phyloP scores from a whole-genome alignment of 2,888 invertebrate species.

The Lochmaea crataegi region DNA sequence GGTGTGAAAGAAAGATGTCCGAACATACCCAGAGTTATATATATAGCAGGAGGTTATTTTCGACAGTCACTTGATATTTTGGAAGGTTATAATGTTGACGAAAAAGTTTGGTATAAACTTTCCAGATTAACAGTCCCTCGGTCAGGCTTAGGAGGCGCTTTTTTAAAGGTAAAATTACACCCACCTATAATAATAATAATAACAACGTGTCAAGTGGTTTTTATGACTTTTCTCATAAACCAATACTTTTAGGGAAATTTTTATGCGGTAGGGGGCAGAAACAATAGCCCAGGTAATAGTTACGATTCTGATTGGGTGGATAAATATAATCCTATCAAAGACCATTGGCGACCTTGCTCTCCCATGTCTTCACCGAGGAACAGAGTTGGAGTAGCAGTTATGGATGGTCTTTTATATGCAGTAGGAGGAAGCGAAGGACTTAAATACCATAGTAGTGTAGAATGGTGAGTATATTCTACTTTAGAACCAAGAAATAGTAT shows the following conservation, averaged over 20 bases:
- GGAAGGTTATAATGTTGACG: conserved; percentile 90
- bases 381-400: conserved; percentile 92
- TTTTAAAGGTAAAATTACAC: conserved; percentile 73
- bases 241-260: conserved; percentile 76
- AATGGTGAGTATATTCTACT: conserved; percentile 73
- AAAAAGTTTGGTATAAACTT: conserved; percentile 84
- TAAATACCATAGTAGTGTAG: conserved; percentile 88
- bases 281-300: conserved; percentile 89
- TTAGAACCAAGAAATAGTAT: too few species aligned
- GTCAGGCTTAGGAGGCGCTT: conserved; percentile 88
- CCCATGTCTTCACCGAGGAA: conserved; percentile 91
- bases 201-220: too few species aligned
- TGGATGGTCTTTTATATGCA: conserved; percentile 91
- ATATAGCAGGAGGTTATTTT: conserved; percentile 91
- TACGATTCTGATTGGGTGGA: conserved; percentile 92
- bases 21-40: conserved; percentile 89
- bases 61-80: conserved; percentile 87
- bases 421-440: conserved; percentile 91
- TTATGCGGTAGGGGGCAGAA: conserved; percentile 93
- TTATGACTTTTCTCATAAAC: neutral
- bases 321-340: conserved; percentile 85
- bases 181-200: too few species aligned
- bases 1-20: conserved; percentile 88
- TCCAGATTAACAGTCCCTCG: conserved; percentile 88
- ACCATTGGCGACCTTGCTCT: conserved; percentile 87